A percentile compares a stretch with the other conserved stretches of the same genome.
Conservation (phyloP, 2,113 vertebrate genomes). For the Nesogale talazaci region DNA sequence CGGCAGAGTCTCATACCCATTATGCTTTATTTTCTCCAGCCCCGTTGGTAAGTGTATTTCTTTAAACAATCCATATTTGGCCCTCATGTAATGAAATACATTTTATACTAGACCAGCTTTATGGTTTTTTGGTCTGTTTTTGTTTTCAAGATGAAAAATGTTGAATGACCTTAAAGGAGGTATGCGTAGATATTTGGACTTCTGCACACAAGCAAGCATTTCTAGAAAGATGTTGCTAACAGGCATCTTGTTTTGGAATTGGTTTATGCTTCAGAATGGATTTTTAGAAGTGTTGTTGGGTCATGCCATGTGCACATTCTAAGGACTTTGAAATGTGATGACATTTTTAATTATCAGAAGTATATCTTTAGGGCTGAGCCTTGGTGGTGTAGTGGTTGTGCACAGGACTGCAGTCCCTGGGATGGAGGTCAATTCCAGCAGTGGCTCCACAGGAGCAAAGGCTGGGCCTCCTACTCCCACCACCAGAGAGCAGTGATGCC, state of each 20-base stretch:
- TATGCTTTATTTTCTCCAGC: slow-evolving; percentile 99
- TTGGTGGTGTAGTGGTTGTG: too few species aligned
- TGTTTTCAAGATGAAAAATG: slow-evolving; percentile 24
- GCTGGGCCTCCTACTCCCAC: too few species aligned
- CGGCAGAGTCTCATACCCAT: slow-evolving; percentile 95
- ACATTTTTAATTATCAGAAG: slow-evolving; percentile 44
- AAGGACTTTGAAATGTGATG: slow-evolving; percentile 26
- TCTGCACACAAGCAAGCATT: background rate
- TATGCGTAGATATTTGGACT: background rate
- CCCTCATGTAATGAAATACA: slow-evolving; percentile 20
- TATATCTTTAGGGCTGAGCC: too few species aligned
- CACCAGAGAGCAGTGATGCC: too few species aligned
- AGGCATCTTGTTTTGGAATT: background rate
- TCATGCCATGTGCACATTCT: slow-evolving; percentile 28
- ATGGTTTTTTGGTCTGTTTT: background rate
- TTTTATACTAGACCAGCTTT: background rate
- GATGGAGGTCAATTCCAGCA: too few species aligned
- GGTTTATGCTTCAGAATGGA: background rate
- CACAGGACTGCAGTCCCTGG: too few species aligned
- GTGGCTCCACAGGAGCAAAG: too few species aligned
- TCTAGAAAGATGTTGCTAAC: slow-evolving; percentile 14
- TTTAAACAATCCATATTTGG: slow-evolving; percentile 27
- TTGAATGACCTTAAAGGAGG: slow-evolving; percentile 6
- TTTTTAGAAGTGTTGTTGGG: slow-evolving; percentile 42
- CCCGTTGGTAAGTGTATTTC: slow-evolving; percentile 91